Evolutionary conservation across 92 coral and sea anemone species (phyloP).

Genomic region (Ricordea florida): DNA sequence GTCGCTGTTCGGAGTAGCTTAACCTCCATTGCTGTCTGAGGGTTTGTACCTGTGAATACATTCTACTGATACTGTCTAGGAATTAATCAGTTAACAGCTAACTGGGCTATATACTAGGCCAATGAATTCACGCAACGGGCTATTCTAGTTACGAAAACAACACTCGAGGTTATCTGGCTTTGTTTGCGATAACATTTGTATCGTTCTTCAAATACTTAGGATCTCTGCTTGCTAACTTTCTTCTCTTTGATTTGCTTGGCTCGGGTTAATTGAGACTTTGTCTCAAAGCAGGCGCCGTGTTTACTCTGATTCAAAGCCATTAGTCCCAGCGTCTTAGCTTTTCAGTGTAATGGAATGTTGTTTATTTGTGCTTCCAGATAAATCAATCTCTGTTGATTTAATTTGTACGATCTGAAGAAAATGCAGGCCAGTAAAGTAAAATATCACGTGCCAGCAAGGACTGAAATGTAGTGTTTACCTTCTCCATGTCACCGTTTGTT

Average conservation of each 20-base stretch:
- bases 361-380: too few species aligned
- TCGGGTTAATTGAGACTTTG: not conserved
- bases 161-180: slow-evolving; percentile 12
- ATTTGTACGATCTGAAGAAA: too few species aligned
- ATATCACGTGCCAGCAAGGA: not conserved
- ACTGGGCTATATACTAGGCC: too few species aligned
- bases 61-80: too few species aligned
- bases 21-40: too few species aligned
- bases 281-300: not conserved
- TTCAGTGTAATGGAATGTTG: not conserved
- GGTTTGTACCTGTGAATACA: too few species aligned
- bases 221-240: not conserved
- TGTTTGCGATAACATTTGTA: not conserved
- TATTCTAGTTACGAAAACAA: not conserved
- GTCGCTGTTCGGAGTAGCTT: too few species aligned
- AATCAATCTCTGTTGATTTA: too few species aligned
- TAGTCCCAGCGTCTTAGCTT: not conserved
- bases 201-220: slow-evolving; percentile 10
- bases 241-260: not conserved
- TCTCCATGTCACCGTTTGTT: not conserved
- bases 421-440: too few species aligned
- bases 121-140: not conserved
- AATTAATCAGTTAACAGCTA: too few species aligned
- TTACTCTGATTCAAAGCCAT: not conserved
- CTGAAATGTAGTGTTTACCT: not conserved